These are phyloP conservation scores for Steatornis caripensis DNA, from an alignment of 2,113 vertebrate species.

Conservation along the genomic window DNA sequence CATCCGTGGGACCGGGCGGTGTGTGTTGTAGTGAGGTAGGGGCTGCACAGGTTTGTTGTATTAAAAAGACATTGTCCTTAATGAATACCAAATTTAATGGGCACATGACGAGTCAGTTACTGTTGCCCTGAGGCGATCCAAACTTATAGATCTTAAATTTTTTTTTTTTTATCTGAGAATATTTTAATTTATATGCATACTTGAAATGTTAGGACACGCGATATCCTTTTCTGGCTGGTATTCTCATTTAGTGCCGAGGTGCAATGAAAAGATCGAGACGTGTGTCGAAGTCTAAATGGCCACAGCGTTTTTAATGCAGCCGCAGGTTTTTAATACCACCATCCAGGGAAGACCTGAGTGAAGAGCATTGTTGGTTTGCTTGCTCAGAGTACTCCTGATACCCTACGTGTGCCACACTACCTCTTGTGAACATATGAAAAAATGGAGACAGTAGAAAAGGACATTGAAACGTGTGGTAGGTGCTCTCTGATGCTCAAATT, in stretches of 20 bases:
- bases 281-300: neutral
- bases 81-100: neutral
- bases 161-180: neutral
- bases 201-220: fast-evolving
- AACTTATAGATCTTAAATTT: neutral
- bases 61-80: neutral
- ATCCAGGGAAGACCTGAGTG: neutral
- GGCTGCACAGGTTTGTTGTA: neutral
- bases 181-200: neutral
- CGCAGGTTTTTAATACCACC: neutral
- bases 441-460: fast-evolving
- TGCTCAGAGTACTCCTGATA: neutral
- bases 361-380: fast-evolving
- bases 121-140: neutral
- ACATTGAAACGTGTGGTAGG: neutral
- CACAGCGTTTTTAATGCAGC: fast-evolving
- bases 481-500: neutral
- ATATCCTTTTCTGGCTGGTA: neutral
- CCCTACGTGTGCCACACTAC: fast-evolving
- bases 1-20: fast-evolving
- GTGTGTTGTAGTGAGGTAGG: neutral
- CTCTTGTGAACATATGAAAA: neutral
- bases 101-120: neutral
- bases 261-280: neutral
- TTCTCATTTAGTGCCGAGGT: neutral